These are phyloP conservation scores for Gallinago nigripennis DNA, from an alignment of 2,797 vertebrate genomes.

Conservation along the genomic window DNA sequence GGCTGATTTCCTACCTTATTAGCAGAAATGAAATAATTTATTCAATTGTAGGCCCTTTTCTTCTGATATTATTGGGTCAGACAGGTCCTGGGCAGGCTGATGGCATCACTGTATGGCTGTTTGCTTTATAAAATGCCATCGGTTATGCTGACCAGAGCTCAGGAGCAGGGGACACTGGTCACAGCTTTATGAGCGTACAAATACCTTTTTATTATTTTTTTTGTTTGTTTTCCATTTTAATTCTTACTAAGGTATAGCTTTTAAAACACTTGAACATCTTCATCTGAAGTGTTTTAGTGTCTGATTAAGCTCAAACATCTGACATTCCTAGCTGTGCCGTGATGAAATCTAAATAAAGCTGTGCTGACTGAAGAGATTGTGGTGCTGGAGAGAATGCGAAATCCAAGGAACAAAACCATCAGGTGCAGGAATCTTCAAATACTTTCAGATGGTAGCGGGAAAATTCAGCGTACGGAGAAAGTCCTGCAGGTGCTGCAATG, in stretches of 20 bases:
- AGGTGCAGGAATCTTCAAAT: not conserved
- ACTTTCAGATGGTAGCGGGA: too few species aligned
- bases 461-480: not conserved
- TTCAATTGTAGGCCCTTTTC: not conserved
- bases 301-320: not conserved
- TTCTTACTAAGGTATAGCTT: not conserved
- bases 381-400: not conserved
- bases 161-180: not conserved
- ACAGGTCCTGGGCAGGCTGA: not conserved
- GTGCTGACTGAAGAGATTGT: not conserved
- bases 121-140: not conserved
- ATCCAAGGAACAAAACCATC: not conserved
- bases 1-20: not conserved
- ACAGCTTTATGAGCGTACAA: not conserved
- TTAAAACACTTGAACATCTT: not conserved
- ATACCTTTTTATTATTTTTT: not conserved
- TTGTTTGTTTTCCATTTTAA: not conserved
- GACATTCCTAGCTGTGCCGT: not conserved
- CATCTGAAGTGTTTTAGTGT: not conserved
- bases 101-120: not conserved
- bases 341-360: not conserved
- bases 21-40: not conserved
- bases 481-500: not conserved
- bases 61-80: fast-evolving
- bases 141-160: not conserved